Percentiles rank a stretch among this genome's conserved stretches.
These are phyloP conservation scores for Botia almorhae DNA, from an alignment of 2,797 vertebrate genomes.

Conservation along the genomic window DNA sequence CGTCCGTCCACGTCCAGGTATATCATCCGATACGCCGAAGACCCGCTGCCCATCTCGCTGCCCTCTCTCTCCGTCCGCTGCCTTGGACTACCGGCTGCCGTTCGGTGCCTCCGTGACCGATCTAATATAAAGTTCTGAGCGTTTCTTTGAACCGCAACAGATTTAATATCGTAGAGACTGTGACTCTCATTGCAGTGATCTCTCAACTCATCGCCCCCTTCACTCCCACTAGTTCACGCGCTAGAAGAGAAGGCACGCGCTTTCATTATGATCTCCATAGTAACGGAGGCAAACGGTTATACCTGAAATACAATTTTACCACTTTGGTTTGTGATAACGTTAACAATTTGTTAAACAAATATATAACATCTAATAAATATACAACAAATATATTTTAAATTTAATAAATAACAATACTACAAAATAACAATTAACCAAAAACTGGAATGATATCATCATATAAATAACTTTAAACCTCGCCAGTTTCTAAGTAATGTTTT, in stretches of 20 bases:
- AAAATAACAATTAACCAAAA: no score
- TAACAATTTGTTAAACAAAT: no score
- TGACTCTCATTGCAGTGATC: slow-evolving; percentile 34
- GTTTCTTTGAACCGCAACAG: neutral
- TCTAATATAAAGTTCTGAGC: neutral
- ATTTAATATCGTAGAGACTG: slow-evolving; percentile 17
- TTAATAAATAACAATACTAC: no score
- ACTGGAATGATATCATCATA: no score
- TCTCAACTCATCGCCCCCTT: slow-evolving; percentile 51
- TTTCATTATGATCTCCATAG: slow-evolving; percentile 47
- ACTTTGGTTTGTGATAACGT: no score
- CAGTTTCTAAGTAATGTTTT: no score
- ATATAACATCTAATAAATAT: no score
- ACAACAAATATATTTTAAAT: no score
- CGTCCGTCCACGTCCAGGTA: slow-evolving; percentile 78
- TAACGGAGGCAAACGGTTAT: slow-evolving; percentile 23
- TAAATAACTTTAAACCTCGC: no score
- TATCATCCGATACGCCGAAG: slow-evolving; percentile 76
- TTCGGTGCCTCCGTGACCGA: neutral
- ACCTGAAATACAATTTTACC: neutral
- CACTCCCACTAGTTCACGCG: slow-evolving; percentile 44
- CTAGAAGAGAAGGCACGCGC: slow-evolving; percentile 28
- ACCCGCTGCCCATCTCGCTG: slow-evolving; percentile 75
- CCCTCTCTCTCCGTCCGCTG: slow-evolving; percentile 17
- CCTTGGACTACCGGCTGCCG: slow-evolving; percentile 12